Conservation (phyloP, 1,140 invertebrate genomes). For the Ladona fulva region DNA sequence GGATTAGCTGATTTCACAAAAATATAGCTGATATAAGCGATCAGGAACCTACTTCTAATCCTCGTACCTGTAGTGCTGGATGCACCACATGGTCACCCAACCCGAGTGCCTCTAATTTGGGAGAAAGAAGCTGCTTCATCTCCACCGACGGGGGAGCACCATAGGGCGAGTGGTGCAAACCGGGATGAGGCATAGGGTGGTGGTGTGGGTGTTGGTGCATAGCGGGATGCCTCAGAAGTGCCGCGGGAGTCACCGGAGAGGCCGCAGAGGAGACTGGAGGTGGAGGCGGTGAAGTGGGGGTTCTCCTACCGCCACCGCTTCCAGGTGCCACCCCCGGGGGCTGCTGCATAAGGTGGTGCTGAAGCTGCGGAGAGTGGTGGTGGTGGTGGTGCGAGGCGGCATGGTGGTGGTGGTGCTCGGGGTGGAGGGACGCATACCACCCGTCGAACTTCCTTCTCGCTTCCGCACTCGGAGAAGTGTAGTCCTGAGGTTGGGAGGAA, state of each 20-base stretch:
- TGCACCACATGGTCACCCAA: constrained; percentile 16
- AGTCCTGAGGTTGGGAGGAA: constrained; percentile 23
- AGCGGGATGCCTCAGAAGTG: constrained; percentile 42
- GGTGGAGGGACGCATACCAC: constrained; percentile 55
- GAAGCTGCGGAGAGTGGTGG: constrained; percentile 37
- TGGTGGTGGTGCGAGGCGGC: constrained; percentile 19
- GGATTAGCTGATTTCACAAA: no score
- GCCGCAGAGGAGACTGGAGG: constrained; percentile 28
- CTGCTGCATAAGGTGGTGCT: constrained; percentile 45
- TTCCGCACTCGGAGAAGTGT: constrained; percentile 56
- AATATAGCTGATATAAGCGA: no score
- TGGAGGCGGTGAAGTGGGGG: constrained; percentile 35
- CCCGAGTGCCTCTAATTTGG: constrained; percentile 13
- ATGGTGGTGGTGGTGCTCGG: constrained; percentile 33
- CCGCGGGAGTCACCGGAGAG: constrained; percentile 16
- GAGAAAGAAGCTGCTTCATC: constrained; percentile 6
- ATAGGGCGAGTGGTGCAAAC: neutral
- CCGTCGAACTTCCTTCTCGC: constrained; percentile 66
- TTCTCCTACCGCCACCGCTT: constrained; percentile 15
- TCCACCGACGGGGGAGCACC: neutral
- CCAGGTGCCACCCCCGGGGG: constrained; percentile 37
- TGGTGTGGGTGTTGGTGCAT: constrained; percentile 35
- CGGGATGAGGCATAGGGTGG: neutral
- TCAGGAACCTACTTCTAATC: no score
- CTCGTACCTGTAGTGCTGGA: constrained; percentile 21